Conservation (phyloP, 2,797 vertebrate genomes). For the Capromys pilorides region DNA sequence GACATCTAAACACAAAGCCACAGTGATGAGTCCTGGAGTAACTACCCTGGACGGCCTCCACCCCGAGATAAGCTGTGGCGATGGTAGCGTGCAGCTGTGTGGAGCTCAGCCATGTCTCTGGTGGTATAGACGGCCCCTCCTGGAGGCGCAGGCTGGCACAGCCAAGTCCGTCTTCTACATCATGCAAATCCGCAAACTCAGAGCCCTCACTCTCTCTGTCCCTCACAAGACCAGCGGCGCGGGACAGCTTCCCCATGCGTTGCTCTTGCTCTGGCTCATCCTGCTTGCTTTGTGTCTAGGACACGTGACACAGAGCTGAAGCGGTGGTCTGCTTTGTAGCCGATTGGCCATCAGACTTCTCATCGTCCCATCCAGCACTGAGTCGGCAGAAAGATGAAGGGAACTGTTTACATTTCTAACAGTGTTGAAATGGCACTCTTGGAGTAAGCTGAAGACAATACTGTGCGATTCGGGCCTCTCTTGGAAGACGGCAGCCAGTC, state of each 20-base stretch:
- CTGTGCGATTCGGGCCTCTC: not conserved
- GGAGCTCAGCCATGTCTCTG: not conserved
- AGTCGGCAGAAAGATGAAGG: constrained; percentile 21
- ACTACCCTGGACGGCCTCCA: not conserved
- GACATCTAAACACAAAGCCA: constrained; percentile 29
- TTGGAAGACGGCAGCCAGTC: constrained; percentile 37
- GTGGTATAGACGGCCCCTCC: not conserved
- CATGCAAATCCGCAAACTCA: not conserved
- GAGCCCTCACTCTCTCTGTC: not conserved
- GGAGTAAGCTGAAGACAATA: constrained; percentile 13
- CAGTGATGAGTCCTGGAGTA: not conserved
- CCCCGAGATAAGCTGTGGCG: not conserved
- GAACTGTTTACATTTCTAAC: not conserved
- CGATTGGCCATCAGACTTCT: not conserved
- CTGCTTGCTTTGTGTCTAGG: not conserved
- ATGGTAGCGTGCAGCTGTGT: not conserved
- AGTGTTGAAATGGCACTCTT: constrained; percentile 1
- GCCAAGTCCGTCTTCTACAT: constrained; percentile 47
- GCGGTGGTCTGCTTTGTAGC: not conserved
- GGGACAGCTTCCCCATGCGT: not conserved
- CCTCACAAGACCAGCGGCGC: not conserved
- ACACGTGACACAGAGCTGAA: not conserved
- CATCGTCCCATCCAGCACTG: not conserved
- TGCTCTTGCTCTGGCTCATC: not conserved
- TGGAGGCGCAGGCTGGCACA: too few relatives aligned